phyloP scores from a whole-genome alignment of 1,140 invertebrate genomes.

The Leptinotarsa lineolata region DNA sequence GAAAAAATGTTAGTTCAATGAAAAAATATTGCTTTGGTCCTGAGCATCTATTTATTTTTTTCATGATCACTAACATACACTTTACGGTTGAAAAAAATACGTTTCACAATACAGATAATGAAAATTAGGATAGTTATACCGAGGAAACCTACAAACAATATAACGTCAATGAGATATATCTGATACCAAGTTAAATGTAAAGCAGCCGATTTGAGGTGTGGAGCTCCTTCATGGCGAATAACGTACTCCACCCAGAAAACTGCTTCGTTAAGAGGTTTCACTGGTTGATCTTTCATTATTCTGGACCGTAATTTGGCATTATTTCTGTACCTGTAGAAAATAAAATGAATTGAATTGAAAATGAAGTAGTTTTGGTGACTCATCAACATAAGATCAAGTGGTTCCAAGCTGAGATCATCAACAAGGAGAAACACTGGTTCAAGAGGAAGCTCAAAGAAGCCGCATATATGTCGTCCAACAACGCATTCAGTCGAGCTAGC shows the following conservation, averaged over 20 bases:
- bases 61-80: not conserved
- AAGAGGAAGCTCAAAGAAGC: too few species aligned
- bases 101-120: not conserved
- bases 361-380: too few species aligned
- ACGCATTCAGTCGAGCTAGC: too few species aligned
- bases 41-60: not conserved
- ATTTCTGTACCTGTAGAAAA: conserved; percentile 33
- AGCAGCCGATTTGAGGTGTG: conserved; percentile 64
- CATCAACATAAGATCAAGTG: too few species aligned
- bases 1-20: too few species aligned
- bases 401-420: too few species aligned
- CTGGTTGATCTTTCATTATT: conserved; percentile 61
- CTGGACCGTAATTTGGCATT: conserved; percentile 58
- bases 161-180: not conserved
- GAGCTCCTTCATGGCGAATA: conserved; percentile 67
- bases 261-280: conserved; percentile 63
- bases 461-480: too few species aligned
- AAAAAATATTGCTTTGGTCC: too few species aligned
- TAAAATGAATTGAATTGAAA: conserved; percentile 10
- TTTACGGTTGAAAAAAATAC: not conserved
- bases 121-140: not conserved
- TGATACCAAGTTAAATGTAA: conserved; percentile 63
- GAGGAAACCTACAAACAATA: not conserved
- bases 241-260: conserved; percentile 74
- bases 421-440: too few species aligned